Conservation (phyloP, 2,888 invertebrate genomes). For the Malthinus seriepunctatus region DNA sequence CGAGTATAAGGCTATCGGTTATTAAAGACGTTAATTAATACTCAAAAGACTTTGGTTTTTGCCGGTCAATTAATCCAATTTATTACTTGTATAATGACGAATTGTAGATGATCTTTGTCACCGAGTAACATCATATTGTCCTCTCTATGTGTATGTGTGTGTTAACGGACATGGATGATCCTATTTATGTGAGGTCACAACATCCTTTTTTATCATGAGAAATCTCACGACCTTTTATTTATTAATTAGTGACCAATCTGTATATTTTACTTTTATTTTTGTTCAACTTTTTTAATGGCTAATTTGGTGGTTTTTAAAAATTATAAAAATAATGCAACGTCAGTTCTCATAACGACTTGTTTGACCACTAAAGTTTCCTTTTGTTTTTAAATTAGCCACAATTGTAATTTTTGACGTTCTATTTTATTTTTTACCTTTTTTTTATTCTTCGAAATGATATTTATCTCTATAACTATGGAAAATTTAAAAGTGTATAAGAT, state of each 20-base stretch:
- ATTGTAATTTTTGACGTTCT: conserved; percentile 21
- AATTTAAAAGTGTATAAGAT: conserved; percentile 24
- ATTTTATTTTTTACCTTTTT: not conserved
- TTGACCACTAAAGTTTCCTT: conserved; percentile 33
- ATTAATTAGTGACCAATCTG: conserved; percentile 31
- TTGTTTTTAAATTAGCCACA: conserved; percentile 35
- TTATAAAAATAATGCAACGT: conserved; percentile 37
- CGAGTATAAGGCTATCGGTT: conserved; percentile 9
- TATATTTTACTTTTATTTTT: conserved; percentile 39
- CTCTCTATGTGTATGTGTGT: not conserved
- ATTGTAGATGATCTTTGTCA: conserved; percentile 24
- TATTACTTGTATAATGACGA: conserved; percentile 21
- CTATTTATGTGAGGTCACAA: conserved; percentile 20
- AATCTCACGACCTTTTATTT: conserved; percentile 24
- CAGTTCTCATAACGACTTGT: conserved; percentile 44
- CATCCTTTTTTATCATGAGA: conserved; percentile 16
- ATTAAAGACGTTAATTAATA: conserved; percentile 16
- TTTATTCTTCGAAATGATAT: not conserved
- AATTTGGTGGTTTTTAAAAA: conserved; percentile 31
- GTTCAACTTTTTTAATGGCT: conserved; percentile 34
- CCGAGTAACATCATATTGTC: conserved; percentile 15
- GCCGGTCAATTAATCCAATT: conserved; percentile 22
- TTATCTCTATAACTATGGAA: not conserved
- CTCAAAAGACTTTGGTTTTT: conserved; percentile 14
- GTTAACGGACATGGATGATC: conserved; percentile 22